Percentiles rank a stretch among this genome's conserved stretches.
Evolutionary conservation across 2,113 vertebrate species (phyloP).

Genomic region (Poeciliopsis prolifica): DNA sequence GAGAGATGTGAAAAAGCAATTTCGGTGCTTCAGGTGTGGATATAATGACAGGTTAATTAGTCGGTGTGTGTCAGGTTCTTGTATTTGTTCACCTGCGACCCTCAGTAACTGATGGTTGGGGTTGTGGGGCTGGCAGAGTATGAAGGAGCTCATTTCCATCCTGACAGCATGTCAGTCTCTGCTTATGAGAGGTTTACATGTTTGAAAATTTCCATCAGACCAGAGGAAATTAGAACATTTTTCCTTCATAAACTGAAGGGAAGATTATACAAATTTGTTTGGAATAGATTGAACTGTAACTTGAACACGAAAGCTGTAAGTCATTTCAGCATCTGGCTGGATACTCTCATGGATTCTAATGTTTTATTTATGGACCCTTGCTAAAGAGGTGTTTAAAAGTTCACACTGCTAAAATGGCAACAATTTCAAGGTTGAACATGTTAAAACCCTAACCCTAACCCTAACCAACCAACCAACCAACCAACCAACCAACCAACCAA

Average conservation of each 20-base stretch:
- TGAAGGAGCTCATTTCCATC: constrained; percentile 44
- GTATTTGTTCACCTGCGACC: not conserved
- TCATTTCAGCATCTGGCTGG: not conserved
- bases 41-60: constrained; percentile 56
- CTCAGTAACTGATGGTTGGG: constrained; percentile 17
- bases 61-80: constrained; percentile 6
- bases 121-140: constrained; percentile 22
- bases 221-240: not conserved
- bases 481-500: no score
- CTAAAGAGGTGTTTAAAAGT: not conserved
- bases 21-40: constrained; percentile 29
- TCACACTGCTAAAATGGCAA: not conserved
- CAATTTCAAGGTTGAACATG: not conserved
- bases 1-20: constrained; percentile 19
- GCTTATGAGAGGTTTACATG: constrained; percentile 12
- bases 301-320: not conserved
- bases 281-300: not conserved
- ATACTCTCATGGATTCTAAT: constrained; percentile 2
- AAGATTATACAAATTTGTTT: constrained; percentile 6
- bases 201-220: constrained; percentile 1
- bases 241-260: constrained; percentile 18
- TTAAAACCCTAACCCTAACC: no score
- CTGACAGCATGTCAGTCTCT: constrained; percentile 45
- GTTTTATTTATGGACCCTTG: constrained; percentile 8
- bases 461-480: no score